These are phyloP conservation scores for Liasis olivaceus DNA, from an alignment of 2,797 vertebrate genomes.

Conservation along the genomic window DNA sequence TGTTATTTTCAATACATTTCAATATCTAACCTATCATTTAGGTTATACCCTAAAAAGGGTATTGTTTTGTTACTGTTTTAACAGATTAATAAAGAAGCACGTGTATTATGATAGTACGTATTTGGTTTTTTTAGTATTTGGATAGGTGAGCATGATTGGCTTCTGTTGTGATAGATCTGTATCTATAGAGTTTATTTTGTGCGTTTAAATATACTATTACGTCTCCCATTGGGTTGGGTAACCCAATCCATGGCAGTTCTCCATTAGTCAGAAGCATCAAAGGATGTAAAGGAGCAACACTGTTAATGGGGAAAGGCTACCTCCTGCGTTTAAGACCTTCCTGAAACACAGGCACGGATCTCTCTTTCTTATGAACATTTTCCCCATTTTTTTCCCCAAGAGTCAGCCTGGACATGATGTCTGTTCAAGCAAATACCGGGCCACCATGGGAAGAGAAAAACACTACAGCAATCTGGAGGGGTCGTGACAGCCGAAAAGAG, in stretches of 20 bases:
- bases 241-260: neutral
- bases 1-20: too few relatives aligned
- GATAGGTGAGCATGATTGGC: neutral
- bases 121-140: too few relatives aligned
- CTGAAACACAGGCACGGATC: neutral
- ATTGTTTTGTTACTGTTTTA: too few relatives aligned
- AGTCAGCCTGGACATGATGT: slow-evolving; percentile 98
- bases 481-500: slow-evolving; percentile 93
- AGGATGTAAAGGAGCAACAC: neutral
- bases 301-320: neutral
- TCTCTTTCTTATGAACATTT: slow-evolving; percentile 26
- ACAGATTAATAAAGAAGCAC: too few relatives aligned
- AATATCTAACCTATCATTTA: too few relatives aligned
- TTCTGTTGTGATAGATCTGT: neutral
- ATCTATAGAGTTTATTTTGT: neutral
- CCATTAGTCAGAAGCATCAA: neutral
- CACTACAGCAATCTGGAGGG: slow-evolving; percentile 91
- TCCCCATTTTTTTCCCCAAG: slow-evolving; percentile 70
- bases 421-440: slow-evolving; percentile 94
- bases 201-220: neutral
- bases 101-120: too few relatives aligned
- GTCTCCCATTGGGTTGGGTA: neutral
- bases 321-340: neutral
- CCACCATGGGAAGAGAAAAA: slow-evolving; percentile 90
- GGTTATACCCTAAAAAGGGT: too few relatives aligned